phyloP scores from a whole-genome alignment of 2,888 invertebrate species.

The Ophion slaviceki region DNA sequence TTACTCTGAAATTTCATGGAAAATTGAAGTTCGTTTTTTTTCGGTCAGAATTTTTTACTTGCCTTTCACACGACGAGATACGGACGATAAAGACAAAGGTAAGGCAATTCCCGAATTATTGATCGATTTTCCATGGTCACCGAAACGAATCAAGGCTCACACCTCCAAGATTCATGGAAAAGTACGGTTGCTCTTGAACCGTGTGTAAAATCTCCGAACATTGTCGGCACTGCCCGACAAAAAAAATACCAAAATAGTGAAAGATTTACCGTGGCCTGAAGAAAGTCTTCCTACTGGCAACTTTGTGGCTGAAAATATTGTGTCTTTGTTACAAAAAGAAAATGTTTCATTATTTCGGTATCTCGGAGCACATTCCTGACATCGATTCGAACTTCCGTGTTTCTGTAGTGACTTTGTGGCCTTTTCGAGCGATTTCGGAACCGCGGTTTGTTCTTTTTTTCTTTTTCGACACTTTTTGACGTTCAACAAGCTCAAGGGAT shows the following conservation, averaged over 20 bases:
- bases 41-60: neutral
- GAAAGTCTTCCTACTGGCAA: too few relatives aligned
- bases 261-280: too few relatives aligned
- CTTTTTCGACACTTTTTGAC: neutral
- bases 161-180: too few relatives aligned
- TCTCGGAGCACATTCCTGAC: neutral
- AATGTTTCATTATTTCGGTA: neutral
- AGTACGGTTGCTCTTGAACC: neutral
- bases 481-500: conserved; percentile 40
- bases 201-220: too few relatives aligned
- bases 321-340: neutral
- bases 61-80: conserved; percentile 29
- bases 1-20: too few relatives aligned
- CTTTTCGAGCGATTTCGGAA: conserved; percentile 6
- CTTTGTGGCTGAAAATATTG: too few relatives aligned
- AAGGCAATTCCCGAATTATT: neutral
- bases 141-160: neutral
- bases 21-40: too few relatives aligned
- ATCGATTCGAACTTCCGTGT: neutral
- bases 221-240: too few relatives aligned
- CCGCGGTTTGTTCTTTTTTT: neutral
- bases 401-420: neutral
- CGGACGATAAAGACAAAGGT: conserved; percentile 19
- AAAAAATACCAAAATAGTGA: too few relatives aligned
- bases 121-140: neutral